Percentiles rank a stretch among this genome's conserved stretches.
Evolutionary conservation across 2,797 vertebrate genomes (phyloP).

Genomic region (Halcyon leucocephala): DNA sequence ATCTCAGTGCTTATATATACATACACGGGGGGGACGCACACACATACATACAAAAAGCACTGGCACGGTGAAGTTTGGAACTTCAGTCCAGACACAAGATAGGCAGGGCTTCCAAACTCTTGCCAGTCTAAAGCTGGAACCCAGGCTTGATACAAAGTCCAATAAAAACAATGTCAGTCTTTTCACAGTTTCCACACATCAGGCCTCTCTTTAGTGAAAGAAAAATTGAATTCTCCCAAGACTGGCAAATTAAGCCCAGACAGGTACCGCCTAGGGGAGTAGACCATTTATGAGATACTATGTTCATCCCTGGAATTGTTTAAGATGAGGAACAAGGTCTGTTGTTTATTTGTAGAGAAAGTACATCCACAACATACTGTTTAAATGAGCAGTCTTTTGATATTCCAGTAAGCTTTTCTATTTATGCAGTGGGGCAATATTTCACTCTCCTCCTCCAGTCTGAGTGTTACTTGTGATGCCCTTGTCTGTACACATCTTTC

Average conservation of each 20-base stretch:
- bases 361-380: background rate
- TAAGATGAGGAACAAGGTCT: background rate
- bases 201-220: background rate
- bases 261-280: background rate
- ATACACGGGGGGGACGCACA: rapidly evolving
- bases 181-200: background rate
- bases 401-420: constrained; percentile 6
- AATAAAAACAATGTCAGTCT: background rate
- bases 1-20: background rate
- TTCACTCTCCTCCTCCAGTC: constrained; percentile 1
- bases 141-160: background rate
- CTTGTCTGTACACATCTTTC: background rate
- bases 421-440: background rate
- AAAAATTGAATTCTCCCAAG: background rate
- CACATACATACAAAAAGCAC: background rate
- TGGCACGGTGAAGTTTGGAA: background rate
- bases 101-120: background rate
- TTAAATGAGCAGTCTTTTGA: background rate
- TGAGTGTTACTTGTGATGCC: background rate
- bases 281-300: background rate
- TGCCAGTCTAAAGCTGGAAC: background rate
- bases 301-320: background rate
- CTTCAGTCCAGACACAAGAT: background rate
- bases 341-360: background rate
- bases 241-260: background rate